Base-by-base conservation (phyloP, 2,888 invertebrate species). In the Lomographa bimaculata region DNA sequence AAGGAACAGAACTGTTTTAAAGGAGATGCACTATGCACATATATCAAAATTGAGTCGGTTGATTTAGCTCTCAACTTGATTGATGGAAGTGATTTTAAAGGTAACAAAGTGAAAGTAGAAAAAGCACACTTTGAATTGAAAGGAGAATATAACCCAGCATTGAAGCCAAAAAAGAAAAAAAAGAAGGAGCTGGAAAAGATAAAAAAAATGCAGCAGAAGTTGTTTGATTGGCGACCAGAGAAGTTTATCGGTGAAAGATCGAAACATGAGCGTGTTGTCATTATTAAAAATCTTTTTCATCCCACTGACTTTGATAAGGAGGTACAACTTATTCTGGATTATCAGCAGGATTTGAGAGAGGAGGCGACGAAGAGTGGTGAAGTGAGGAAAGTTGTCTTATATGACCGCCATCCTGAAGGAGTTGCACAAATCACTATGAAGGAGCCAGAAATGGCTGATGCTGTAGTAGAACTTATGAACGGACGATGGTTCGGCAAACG, bases 171-270 rank as follows among this genome's bases (percentile, higher is more conserved):
- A 76, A 94, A 95, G 76, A 96, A 94, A 71, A 95, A 94, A 77
- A 96, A 96, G 73, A 94, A 94, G 57, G 97, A 97, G 51, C 94
- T 97, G 60, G 96, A 98, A 53, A 98, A 97, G 70, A 73, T 97
- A 36, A 96, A 96, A 80, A 97, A 97, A 77, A 94, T 95, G 81
- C 96, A 98, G 71, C 96, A 98, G 71, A 98, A 97, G 93, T 85
- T 98, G 28, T 96, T 99, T 74, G 98, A 97, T 75, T 99, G 99
- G 99, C 91, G 96, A 44, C 98, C 98, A 0, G 98, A 99, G 60
- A 96, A 96, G 73, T 91, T 96, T 71, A 87, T 94, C 16, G 97
- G 96, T 1, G 96, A 96, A 64, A 91, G 97, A 30, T 92, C 94
- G 0, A 97, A 96, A 71, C 94, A 96, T 74, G 99, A 99, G 75